These are phyloP conservation scores for Drosophila robusta DNA, from an alignment of 2,888 invertebrate genomes.

Conservation along the genomic window DNA sequence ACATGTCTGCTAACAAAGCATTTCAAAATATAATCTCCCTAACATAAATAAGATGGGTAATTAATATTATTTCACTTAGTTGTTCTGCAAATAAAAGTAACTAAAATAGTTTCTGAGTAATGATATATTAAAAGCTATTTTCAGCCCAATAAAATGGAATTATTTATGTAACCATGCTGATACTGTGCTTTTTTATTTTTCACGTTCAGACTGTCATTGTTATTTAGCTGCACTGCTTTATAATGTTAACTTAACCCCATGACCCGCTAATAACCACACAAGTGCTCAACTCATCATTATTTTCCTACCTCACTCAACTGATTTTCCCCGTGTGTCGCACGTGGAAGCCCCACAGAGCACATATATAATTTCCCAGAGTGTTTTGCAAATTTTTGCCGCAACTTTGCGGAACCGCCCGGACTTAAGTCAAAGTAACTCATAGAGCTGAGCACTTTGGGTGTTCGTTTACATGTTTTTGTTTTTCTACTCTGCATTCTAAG, in stretches of 20 bases:
- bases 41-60: no score
- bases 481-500: conserved; percentile 45
- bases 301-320: conserved; percentile 37
- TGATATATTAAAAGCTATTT: no score
- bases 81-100: no score
- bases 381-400: conserved; percentile 23
- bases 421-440: conserved; percentile 60
- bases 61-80: no score
- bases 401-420: conserved; percentile 32
- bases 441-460: conserved; percentile 68
- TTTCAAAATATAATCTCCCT: no score
- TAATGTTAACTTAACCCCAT: conserved; percentile 67
- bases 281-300: conserved; percentile 25
- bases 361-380: conserved; percentile 24
- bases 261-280: conserved; percentile 56
- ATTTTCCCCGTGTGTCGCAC: conserved; percentile 15
- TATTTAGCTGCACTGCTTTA: conserved; percentile 12
- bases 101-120: no score
- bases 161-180: no score
- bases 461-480: conserved; percentile 67
- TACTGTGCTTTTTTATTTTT: background rate
- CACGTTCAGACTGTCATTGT: background rate
- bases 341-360: conserved; percentile 32
- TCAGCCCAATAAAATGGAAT: no score
- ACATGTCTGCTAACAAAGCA: background rate